Base-by-base conservation (phyloP, 2,113 vertebrate species). In the Chrysochloris asiatica region DNA sequence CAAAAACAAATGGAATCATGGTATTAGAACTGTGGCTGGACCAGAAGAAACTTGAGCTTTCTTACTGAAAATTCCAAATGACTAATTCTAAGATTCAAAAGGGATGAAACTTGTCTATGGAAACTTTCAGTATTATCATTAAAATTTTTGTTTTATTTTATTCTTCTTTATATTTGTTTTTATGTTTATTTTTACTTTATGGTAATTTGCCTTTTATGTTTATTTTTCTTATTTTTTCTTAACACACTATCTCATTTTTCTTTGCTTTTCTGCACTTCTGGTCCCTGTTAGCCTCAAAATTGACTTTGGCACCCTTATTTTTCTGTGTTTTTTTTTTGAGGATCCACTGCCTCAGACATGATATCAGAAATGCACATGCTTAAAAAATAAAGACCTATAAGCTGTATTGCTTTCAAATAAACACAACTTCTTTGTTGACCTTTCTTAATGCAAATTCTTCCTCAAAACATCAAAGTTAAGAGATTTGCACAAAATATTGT, bases 401-500 rank as follows among this genome's bases (percentile, higher is more conserved):
- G 61, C 2, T 36, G 1, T 94, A 96, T 73, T 86, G 22, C 7
- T 86, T 96, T 88, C 71, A 61, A 80, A 78, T 92, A 95, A 92
- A 22, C 14, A n/a, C 54, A 63, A 72, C 73, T 50, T 90, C 93
- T 47, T 93, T 96, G 94, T 79, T 59, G 21, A 93, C 13, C 14
- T 95, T 95, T 97, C 93, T 97, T 96, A 96, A 96, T 90, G 43
- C 48, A 96, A 95, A 95, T 77, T 94, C 59, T 96, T 96, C 86
- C 86, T 97, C 95, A 97, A 95, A 79, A 85, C 90, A 94, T 92
- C 95, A 91, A 95, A 93, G 73, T 97, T 97, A 96, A 97, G 94
- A 98, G 92, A 96, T 98, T 98, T 98, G 97, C 97, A 98, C 97
- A 98, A 97, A 97, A 91, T 67, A 93, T 90, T 93, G 83, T 96